Evolutionary conservation across 1,140 invertebrate genomes (phyloP), one percentile per base, ranked within the genome.

Genomic region (Heliothis subflexa): DNA sequence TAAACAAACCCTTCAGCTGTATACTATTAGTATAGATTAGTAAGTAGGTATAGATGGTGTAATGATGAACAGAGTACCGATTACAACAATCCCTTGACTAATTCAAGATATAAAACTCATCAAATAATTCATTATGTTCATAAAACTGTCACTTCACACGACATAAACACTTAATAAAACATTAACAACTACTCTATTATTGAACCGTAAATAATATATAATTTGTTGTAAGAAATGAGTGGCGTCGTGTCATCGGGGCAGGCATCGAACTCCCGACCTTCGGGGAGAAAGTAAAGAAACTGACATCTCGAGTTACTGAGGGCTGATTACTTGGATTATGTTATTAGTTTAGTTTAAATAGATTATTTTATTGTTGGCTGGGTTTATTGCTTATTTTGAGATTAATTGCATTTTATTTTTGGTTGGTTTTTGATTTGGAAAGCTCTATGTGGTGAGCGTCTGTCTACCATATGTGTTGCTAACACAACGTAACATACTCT

Each of bases 191-290:
- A 78, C 76, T 61, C 57, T 73, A 78, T 57, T n/a, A 61, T 40
- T 64, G 33, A 64, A 13, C 16, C 71, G 14, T 61, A 50, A 21
- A 70, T 52, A 33, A 74, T 74, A 40, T 74, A 55, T 74, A 45
- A 77, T 77, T 66, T 68, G 64, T 68, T 68, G 45, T 64, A 9
- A 64, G 61, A 64, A 64, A 47, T 64, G 47, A 74, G 66, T 75
- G 81, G 78, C 84, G 83, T 83, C 84, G 79, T 64, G 76, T 64
- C 61, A 64, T 64, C 61, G 33, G 61, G 61, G 33, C 84, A 85
- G 78, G 78, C 85, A 77, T 88, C 88, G 87, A 90, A 88, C 88
- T 85, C 82, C 75, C 84, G 88, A 90, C 87, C 88, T 84, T 81
- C 33, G 61, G 52, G 81, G 83, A 84, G 88, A 90, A 90, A 90